These are phyloP conservation scores for Lysandra bellargus DNA, from an alignment of 2,888 invertebrate species.

Conservation along the genomic window DNA sequence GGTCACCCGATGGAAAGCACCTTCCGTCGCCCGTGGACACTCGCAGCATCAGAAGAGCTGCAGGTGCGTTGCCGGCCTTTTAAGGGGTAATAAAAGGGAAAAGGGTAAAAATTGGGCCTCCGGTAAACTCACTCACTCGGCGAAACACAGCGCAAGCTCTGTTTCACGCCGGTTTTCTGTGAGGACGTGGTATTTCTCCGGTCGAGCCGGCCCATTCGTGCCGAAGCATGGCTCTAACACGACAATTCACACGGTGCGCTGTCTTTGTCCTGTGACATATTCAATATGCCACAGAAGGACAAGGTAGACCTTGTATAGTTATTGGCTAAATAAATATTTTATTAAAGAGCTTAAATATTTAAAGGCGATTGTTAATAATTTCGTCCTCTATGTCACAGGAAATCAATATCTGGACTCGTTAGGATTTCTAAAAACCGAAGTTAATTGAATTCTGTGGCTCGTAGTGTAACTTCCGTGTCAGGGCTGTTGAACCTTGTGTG, in stretches of 20 bases:
- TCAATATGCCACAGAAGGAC: background rate
- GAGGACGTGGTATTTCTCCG: too few species aligned
- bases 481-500: conserved; percentile 10
- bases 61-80: too few species aligned
- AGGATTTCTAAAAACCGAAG: conserved; percentile 4
- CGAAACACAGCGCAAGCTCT: too few species aligned
- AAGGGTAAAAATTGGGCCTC: too few species aligned
- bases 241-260: background rate
- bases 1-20: too few species aligned
- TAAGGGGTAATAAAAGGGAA: too few species aligned
- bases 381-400: background rate
- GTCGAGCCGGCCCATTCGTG: too few species aligned
- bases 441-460: conserved; percentile 20
- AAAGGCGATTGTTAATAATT: background rate
- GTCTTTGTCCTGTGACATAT: background rate
- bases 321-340: background rate
- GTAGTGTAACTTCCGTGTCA: conserved; percentile 4
- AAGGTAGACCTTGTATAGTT: background rate
- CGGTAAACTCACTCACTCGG: too few species aligned
- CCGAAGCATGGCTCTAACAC: too few species aligned
- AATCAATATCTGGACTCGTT: conserved; percentile 18
- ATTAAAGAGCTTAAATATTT: background rate
- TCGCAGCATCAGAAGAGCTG: too few species aligned
- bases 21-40: too few species aligned
- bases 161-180: too few species aligned